These are phyloP conservation scores for Raillietiella orientalis DNA, from an alignment of 2,888 invertebrate species.

Conservation along the genomic window DNA sequence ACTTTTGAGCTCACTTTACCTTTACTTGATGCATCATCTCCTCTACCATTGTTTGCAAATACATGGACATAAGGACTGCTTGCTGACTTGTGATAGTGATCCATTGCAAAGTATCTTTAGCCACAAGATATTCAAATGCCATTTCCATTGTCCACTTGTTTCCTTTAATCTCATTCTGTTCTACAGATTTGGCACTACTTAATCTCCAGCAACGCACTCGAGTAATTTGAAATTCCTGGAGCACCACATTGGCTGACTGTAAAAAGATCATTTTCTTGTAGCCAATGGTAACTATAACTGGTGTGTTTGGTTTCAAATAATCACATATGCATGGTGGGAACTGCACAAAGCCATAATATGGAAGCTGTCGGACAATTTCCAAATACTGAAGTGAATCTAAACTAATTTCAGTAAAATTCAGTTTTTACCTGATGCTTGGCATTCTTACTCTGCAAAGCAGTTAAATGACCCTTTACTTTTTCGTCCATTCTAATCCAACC, in stretches of 20 bases:
- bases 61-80: slow-evolving; percentile 81
- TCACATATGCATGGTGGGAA: slow-evolving; percentile 37
- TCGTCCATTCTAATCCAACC: slow-evolving; percentile 48
- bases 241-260: neutral
- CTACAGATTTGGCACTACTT: too few species aligned
- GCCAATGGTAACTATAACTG: slow-evolving; percentile 44
- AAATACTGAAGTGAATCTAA: slow-evolving; percentile 29
- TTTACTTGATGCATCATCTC: slow-evolving; percentile 21
- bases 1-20: too few species aligned
- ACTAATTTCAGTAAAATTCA: too few species aligned
- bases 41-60: slow-evolving; percentile 74
- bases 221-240: slow-evolving; percentile 24
- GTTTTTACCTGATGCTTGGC: slow-evolving; percentile 48
- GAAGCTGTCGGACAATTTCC: slow-evolving; percentile 42
- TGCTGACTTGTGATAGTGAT: slow-evolving; percentile 63
- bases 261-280: slow-evolving; percentile 47
- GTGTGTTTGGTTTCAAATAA: slow-evolving; percentile 31
- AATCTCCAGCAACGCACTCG: slow-evolving; percentile 94
- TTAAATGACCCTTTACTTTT: slow-evolving; percentile 30
- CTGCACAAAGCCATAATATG: slow-evolving; percentile 62
- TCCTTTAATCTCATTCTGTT: neutral
- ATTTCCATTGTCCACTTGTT: slow-evolving; percentile 26
- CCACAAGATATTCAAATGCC: slow-evolving; percentile 78
- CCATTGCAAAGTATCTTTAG: slow-evolving; percentile 72
- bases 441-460: slow-evolving; percentile 32